Evolutionary conservation across 2,113 vertebrate species (phyloP).

Genomic region (Sardina pilchardus): DNA sequence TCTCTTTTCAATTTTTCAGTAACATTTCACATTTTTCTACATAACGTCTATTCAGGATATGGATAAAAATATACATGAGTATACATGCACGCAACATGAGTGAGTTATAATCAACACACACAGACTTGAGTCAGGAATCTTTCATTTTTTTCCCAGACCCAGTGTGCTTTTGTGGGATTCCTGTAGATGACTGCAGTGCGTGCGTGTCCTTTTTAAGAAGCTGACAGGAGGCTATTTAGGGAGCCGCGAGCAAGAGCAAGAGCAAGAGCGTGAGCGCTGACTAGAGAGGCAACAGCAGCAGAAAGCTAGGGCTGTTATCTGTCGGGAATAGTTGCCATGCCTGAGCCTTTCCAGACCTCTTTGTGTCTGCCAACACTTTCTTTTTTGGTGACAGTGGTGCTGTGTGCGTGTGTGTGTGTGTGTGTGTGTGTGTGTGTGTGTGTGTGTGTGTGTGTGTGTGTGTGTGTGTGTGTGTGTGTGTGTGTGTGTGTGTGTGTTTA

Average conservation of each 20-base stretch:
- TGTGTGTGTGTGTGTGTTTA: not conserved
- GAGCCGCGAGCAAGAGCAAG: too few species aligned
- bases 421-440: constrained; percentile 24
- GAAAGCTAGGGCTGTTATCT: constrained; percentile 57
- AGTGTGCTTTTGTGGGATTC: not conserved
- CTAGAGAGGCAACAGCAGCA: constrained; percentile 28
- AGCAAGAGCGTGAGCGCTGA: not conserved
- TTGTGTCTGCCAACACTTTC: constrained; percentile 58
- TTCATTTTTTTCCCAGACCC: not conserved
- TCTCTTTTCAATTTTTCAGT: not conserved
- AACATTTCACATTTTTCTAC: not conserved
- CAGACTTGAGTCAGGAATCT: not conserved
- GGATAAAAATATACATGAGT: not conserved
- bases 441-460: not conserved
- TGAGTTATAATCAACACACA: not conserved
- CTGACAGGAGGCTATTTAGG: constrained; percentile 44
- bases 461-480: not conserved
- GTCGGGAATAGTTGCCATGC: constrained; percentile 47
- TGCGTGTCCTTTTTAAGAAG: not conserved
- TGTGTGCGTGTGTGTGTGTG: not conserved
- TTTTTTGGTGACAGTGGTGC: constrained; percentile 22
- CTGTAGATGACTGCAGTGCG: not conserved
- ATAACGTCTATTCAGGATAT: not conserved
- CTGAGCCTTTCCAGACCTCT: constrained; percentile 38
- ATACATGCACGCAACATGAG: too few species aligned